Conservation (phyloP, 2,797 vertebrate species). For the Lerista edwardsae region DNA sequence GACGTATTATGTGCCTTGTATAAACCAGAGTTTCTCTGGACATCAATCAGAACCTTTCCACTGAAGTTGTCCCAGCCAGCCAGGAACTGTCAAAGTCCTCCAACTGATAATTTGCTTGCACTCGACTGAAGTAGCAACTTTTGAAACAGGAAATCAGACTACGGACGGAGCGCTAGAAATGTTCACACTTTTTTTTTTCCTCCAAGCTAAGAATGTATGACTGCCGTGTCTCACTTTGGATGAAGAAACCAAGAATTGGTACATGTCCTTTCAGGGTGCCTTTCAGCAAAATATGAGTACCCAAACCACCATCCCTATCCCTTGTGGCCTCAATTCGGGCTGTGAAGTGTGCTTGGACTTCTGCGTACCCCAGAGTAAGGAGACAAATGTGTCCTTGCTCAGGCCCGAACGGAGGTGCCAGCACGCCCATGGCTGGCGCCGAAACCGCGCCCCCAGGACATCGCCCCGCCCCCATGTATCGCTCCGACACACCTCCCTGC, state of each 20-base stretch:
- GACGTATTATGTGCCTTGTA: neutral
- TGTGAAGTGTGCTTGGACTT: too few species aligned
- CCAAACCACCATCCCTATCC: too few species aligned
- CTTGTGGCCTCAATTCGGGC: too few species aligned
- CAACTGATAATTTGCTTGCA: conserved; percentile 11
- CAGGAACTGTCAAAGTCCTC: neutral
- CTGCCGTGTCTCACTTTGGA: neutral
- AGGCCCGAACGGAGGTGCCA: too few species aligned
- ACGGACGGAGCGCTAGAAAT: neutral
- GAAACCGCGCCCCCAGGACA: too few species aligned
- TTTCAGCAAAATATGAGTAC: neutral
- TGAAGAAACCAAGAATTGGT: neutral
- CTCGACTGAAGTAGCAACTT: neutral
- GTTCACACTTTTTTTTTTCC: rapidly evolving
- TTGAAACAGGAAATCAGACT: neutral
- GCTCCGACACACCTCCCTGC: too few species aligned
- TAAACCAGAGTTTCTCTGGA: neutral
- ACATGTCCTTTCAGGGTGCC: neutral
- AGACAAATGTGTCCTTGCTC: too few species aligned
- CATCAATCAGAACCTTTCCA: rapidly evolving
- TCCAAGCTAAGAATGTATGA: neutral
- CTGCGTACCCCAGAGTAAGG: too few species aligned
- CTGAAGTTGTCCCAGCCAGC: conserved; percentile 6
- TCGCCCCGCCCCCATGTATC: too few species aligned
- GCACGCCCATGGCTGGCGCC: too few species aligned